phyloP scores from a whole-genome alignment of 2,797 vertebrate species.

The Diplodus sargus region DNA sequence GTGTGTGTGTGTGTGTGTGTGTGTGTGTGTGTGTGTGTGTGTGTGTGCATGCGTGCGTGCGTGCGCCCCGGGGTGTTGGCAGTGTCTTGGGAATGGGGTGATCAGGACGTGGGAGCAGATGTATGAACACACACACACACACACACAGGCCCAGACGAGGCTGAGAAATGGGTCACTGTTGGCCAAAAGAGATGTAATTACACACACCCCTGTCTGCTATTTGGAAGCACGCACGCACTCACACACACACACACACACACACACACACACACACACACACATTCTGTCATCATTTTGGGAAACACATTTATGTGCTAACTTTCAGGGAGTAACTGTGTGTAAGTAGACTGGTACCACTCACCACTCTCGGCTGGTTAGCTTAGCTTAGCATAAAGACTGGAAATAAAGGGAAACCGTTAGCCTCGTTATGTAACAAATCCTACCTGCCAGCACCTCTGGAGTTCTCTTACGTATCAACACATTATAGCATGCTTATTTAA shows the following conservation, averaged over 20 bases:
- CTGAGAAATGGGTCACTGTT: conserved; percentile 52
- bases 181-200: conserved; percentile 39
- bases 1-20: conserved; percentile 34
- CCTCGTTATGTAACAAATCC: too few relatives aligned
- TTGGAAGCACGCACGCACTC: not conserved
- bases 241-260: not conserved
- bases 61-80: conserved; percentile 17
- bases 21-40: conserved; percentile 33
- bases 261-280: not conserved
- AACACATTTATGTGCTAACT: too few relatives aligned
- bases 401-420: too few relatives aligned
- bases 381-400: too few relatives aligned
- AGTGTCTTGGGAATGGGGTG: conserved; percentile 28
- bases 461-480: too few relatives aligned
- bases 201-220: conserved; percentile 24
- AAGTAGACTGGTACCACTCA: too few relatives aligned
- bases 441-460: too few relatives aligned
- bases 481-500: too few relatives aligned
- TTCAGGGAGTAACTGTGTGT: too few relatives aligned
- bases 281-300: too few relatives aligned
- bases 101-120: conserved; percentile 27
- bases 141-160: conserved; percentile 18
- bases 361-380: too few relatives aligned
- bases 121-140: conserved; percentile 17
- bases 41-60: conserved; percentile 12